phyloP scores from a whole-genome alignment of 2,888 invertebrate genomes.

The Adineta ricciae region DNA sequence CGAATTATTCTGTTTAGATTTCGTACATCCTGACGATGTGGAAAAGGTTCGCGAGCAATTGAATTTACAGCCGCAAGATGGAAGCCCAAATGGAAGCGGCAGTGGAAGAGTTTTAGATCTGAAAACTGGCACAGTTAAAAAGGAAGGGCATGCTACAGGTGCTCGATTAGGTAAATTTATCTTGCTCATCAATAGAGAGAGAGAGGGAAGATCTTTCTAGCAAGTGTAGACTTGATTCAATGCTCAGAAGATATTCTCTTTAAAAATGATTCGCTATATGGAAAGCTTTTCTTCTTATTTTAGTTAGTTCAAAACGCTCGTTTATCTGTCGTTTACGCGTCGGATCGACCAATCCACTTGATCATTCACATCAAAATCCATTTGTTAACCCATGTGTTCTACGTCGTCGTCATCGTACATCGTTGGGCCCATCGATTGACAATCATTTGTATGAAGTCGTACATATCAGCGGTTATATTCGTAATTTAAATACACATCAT shows the following conservation, averaged over 20 bases:
- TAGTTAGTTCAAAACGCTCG: slow-evolving; percentile 71
- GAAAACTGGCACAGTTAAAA: slow-evolving; percentile 84
- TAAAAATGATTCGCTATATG: too few relatives aligned
- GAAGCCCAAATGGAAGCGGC: not conserved
- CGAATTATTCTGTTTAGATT: slow-evolving; percentile 76
- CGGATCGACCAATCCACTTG: slow-evolving; percentile 57
- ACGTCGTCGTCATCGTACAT: slow-evolving; percentile 82
- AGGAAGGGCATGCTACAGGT: slow-evolving; percentile 71
- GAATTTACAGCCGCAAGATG: slow-evolving; percentile 23
- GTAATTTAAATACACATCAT: slow-evolving; percentile 68
- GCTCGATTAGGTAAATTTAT: slow-evolving; percentile 5
- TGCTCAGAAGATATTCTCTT: too few relatives aligned
- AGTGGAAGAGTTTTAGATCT: slow-evolving; percentile 35
- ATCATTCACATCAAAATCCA: not conserved
- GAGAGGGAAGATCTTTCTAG: too few relatives aligned
- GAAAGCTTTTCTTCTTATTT: not conserved
- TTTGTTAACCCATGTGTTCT: slow-evolving; percentile 57
- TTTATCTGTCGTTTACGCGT: slow-evolving; percentile 98
- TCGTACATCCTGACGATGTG: slow-evolving; percentile 92
- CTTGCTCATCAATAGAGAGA: too few relatives aligned
- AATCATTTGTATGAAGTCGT: slow-evolving; percentile 85
- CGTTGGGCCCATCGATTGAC: slow-evolving; percentile 75
- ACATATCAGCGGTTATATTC: slow-evolving; percentile 97
- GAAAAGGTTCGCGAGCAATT: slow-evolving; percentile 88
- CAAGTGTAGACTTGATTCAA: too few relatives aligned